phyloP scores from a whole-genome alignment of 1,140 invertebrate species.

The Popillia japonica region DNA sequence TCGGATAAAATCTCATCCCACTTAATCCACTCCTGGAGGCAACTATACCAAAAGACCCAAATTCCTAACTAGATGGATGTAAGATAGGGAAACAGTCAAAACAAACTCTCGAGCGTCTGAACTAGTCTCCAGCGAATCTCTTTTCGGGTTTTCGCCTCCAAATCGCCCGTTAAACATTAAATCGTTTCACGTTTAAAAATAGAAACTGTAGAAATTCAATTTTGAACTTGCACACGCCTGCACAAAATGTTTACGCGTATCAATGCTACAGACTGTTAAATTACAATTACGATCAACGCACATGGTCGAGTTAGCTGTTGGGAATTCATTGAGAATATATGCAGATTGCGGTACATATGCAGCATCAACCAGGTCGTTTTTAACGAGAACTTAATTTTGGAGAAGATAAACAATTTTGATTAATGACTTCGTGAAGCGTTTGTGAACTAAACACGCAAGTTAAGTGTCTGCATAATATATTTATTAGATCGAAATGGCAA shows the following conservation, averaged over 20 bases:
- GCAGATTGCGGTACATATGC: no score
- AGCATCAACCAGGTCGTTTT: neutral
- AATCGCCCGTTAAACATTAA: slow-evolving; percentile 11
- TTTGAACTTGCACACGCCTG: neutral
- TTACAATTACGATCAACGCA: no score
- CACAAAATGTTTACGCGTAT: no score
- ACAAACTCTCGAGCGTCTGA: slow-evolving; percentile 7
- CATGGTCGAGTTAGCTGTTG: no score
- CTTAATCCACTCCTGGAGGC: neutral
- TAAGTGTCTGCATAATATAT: slow-evolving; percentile 17
- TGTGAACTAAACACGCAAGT: neutral
- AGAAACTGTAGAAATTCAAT: slow-evolving; percentile 11
- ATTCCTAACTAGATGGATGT: slow-evolving; percentile 28
- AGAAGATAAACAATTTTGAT: slow-evolving; percentile 23
- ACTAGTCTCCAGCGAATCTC: neutral
- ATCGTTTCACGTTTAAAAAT: slow-evolving; percentile 9
- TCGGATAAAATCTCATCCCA: no score
- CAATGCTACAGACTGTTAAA: no score
- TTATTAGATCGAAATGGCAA: neutral
- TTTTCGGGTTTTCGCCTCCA: neutral
- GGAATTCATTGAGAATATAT: no score
- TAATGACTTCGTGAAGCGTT: neutral
- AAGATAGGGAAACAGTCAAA: slow-evolving; percentile 31
- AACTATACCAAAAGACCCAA: slow-evolving; percentile 1
- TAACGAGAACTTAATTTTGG: slow-evolving; percentile 25